Conservation (phyloP, 2,888 invertebrate species). For the Antitype chi region DNA sequence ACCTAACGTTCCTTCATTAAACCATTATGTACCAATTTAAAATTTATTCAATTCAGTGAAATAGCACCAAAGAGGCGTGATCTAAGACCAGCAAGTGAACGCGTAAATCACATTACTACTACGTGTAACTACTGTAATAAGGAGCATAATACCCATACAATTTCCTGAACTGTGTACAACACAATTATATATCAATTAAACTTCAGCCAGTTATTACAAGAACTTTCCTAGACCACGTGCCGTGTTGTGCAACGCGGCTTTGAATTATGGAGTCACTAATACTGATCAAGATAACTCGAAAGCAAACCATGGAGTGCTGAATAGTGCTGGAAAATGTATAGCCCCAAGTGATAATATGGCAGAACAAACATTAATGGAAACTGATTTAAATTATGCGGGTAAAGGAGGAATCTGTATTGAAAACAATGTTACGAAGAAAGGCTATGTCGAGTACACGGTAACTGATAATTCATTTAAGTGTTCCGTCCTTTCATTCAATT, state of each 20-base stretch:
- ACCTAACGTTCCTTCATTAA: conserved; percentile 33
- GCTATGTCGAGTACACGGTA: conserved; percentile 30
- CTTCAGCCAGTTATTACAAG: conserved; percentile 68
- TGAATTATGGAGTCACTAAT: conserved; percentile 80
- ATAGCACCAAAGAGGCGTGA: conserved; percentile 54
- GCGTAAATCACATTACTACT: conserved; percentile 55
- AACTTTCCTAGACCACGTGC: conserved; percentile 71
- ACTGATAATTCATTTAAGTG: conserved; percentile 50
- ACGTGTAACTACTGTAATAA: conserved; percentile 53
- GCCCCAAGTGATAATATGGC: conserved; percentile 67
- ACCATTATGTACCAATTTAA: conserved; percentile 25
- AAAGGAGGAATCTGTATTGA: conserved; percentile 49
- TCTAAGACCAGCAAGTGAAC: conserved; percentile 32
- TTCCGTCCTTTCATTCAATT: conserved; percentile 51
- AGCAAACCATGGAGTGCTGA: conserved; percentile 69
- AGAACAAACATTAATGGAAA: conserved; percentile 65
- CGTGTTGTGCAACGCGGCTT: conserved; percentile 74
- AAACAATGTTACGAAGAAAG: conserved; percentile 45
- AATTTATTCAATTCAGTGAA: conserved; percentile 43
- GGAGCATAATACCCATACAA: conserved; percentile 40
- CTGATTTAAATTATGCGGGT: conserved; percentile 69
- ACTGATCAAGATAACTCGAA: conserved; percentile 77
- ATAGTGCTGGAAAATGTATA: conserved; percentile 76
- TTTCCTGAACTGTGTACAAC: conserved; percentile 64
- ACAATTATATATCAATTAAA: conserved; percentile 73